Conservation (phyloP, 2,888 invertebrate species). For the Drosophila leonis region DNA sequence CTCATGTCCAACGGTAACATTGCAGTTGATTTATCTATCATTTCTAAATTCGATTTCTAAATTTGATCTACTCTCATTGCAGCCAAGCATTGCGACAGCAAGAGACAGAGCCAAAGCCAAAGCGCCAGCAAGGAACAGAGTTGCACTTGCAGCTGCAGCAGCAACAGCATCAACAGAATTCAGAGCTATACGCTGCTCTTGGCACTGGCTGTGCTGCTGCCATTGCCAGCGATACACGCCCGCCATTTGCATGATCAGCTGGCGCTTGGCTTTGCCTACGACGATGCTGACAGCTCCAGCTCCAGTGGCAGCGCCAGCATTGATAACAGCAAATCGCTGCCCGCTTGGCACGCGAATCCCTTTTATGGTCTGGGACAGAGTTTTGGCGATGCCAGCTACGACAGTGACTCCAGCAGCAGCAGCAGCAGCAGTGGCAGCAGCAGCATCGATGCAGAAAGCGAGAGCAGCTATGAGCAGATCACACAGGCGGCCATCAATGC, state of each 20-base stretch:
- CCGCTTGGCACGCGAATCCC: constrained; percentile 56
- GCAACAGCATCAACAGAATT: constrained; percentile 21
- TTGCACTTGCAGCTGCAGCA: constrained; percentile 26
- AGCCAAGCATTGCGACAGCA: constrained; percentile 54
- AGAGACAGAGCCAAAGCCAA: constrained; percentile 36
- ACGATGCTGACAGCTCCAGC: constrained; percentile 36
- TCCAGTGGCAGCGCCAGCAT: constrained; percentile 2
- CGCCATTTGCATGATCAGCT: constrained; percentile 60
- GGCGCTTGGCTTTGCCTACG: constrained; percentile 39
- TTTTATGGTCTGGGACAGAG: constrained; percentile 47
- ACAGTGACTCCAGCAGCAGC: constrained; percentile 43
- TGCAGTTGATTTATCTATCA: too few species aligned
- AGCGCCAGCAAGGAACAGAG: constrained; percentile 18
- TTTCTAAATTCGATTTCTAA: too few species aligned
- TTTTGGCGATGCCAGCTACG: constrained; percentile 52
- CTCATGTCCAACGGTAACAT: constrained; percentile 52
- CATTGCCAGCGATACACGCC: constrained; percentile 55
- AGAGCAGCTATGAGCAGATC: constrained; percentile 61
- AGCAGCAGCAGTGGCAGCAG: constrained; percentile 15
- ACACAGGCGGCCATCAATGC: constrained; percentile 53
- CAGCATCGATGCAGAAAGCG: constrained; percentile 28
- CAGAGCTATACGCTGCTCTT: constrained; percentile 48
- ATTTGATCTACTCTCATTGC: constrained; percentile 9
- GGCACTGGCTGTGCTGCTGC: constrained; percentile 49
- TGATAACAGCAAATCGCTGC: constrained; percentile 18